Conservation (phyloP, 2,113 vertebrate species). For the Mobula hypostoma region DNA sequence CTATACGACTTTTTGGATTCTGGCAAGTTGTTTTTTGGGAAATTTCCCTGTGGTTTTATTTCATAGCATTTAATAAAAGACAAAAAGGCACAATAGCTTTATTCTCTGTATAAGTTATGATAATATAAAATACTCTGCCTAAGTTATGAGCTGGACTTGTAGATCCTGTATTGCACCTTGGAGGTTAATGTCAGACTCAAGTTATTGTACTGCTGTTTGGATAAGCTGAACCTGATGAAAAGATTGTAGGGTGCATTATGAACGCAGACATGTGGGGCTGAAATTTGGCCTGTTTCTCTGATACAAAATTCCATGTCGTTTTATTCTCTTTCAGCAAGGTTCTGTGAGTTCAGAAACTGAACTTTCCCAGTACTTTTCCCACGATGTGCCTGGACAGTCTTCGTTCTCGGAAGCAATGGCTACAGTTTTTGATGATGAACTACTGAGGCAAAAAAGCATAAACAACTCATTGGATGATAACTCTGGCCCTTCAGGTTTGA, state of each 20-base stretch:
- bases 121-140: neutral
- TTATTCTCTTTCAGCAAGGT: conserved; percentile 59
- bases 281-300: neutral
- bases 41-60: neutral
- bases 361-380: conserved; percentile 76
- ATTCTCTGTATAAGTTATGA: neutral
- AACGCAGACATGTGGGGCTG: neutral
- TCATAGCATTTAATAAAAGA: neutral
- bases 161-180: neutral
- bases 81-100: neutral
- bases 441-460: conserved; percentile 56
- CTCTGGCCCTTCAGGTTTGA: conserved; percentile 48
- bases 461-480: conserved; percentile 57
- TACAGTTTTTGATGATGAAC: conserved; percentile 63
- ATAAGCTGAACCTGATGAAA: too few species aligned
- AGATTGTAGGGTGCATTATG: neutral
- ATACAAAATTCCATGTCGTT: neutral
- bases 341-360: conserved; percentile 77
- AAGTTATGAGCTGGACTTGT: neutral
- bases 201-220: neutral
- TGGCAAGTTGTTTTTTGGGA: neutral
- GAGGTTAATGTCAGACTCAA: neutral
- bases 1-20: neutral
- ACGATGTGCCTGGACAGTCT: conserved; percentile 58
- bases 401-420: conserved; percentile 58